These are phyloP conservation scores for Acanthosepion esculentum DNA, from an alignment of 2,888 invertebrate species.

Conservation along the genomic window DNA sequence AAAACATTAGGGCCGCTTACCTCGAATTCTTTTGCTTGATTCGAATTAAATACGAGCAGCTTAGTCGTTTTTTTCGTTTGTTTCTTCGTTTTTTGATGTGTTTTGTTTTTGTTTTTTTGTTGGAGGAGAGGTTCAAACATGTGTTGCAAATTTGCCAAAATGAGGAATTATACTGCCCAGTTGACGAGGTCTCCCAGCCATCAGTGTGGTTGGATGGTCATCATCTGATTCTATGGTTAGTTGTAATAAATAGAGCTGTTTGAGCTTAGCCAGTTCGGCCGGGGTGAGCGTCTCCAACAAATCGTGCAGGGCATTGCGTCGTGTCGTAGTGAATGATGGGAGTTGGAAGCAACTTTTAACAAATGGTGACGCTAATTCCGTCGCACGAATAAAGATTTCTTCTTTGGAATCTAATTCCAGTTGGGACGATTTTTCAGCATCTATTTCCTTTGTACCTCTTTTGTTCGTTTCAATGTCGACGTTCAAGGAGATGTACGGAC, in stretches of 20 bases:
- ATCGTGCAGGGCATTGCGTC: conserved; percentile 34
- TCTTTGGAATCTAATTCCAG: background rate
- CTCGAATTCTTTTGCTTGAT: background rate
- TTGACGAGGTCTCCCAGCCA: background rate
- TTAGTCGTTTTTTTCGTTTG: background rate
- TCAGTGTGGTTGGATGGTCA: background rate
- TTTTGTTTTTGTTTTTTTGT: no score
- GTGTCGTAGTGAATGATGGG: background rate
- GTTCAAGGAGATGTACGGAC: background rate
- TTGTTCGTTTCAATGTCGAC: background rate
- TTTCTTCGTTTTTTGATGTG: no score
- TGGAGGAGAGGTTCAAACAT: background rate
- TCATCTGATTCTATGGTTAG: background rate
- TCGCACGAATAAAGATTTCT: background rate
- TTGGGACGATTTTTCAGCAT: background rate
- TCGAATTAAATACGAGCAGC: background rate
- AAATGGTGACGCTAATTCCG: background rate
- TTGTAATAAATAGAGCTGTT: background rate
- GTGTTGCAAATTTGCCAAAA: conserved; percentile 36
- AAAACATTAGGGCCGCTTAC: background rate
- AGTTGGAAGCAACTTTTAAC: background rate
- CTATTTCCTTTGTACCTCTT: background rate
- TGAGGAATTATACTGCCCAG: background rate
- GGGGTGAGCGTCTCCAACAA: conserved; percentile 34
- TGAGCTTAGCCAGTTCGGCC: background rate